Conservation (phyloP, 2,113 vertebrate species). For the Cepphus grylle region DNA sequence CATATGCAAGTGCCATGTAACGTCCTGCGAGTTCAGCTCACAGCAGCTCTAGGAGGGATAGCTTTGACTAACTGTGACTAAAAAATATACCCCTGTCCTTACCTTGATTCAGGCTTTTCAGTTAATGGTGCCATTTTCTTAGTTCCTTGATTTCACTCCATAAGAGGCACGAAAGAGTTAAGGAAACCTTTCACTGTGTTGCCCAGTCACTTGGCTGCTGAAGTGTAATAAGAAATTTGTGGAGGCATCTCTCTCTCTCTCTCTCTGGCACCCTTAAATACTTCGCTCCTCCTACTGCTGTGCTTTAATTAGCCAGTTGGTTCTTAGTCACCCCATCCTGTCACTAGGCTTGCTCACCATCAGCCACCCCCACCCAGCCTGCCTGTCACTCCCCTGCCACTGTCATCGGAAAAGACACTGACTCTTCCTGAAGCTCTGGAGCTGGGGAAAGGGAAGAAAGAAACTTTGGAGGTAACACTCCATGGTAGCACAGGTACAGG, state of each 20-base stretch:
- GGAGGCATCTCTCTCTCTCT: not conserved
- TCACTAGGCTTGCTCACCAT: constrained; percentile 48
- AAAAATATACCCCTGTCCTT: not conserved
- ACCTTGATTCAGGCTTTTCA: constrained; percentile 60
- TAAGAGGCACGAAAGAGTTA: not conserved
- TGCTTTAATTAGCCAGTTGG: constrained; percentile 60
- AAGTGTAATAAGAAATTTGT: constrained; percentile 4
- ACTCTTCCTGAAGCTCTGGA: not conserved
- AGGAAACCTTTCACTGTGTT: not conserved
- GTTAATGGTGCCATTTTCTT: constrained; percentile 59
- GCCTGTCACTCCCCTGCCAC: constrained; percentile 35
- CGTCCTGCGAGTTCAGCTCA: not conserved
- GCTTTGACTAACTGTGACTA: not conserved
- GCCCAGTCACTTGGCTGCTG: not conserved
- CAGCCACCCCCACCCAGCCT: constrained; percentile 39
- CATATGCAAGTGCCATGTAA: not conserved
- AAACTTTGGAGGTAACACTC: not conserved
- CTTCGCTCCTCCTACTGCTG: constrained; percentile 51
- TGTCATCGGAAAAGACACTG: not conserved
- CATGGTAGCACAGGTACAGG: not conserved
- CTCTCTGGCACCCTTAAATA: constrained; percentile 51
- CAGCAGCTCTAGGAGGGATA: not conserved
- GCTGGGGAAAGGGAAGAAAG: not conserved
- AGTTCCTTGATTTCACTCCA: not conserved
- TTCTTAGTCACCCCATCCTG: constrained; percentile 52